Conservation (phyloP, 64 coral and sea anemone species). For the Orbicella faveolata region DNA sequence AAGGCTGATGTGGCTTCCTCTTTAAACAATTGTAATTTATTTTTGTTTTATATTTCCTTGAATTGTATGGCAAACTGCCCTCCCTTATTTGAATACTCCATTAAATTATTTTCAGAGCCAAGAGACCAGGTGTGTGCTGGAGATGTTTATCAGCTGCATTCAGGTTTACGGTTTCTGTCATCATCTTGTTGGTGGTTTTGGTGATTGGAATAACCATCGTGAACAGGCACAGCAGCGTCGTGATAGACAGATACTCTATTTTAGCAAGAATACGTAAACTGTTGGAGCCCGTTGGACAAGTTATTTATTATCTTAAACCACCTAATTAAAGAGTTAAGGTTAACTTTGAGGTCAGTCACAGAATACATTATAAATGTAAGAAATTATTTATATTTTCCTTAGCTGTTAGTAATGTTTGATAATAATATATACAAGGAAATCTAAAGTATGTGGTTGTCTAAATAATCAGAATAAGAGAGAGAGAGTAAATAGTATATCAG, state of each 20-base stretch:
- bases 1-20: too few relatives aligned
- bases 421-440: conserved; percentile 7
- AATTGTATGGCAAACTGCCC: too few relatives aligned
- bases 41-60: too few relatives aligned
- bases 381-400: conserved; percentile 13
- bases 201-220: conserved; percentile 8
- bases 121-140: neutral
- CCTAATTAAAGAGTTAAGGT: neutral
- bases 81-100: neutral
- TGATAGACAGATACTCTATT: conserved; percentile 1
- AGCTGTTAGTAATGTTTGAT: neutral
- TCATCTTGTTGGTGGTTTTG: neutral
- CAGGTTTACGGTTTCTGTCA: conserved; percentile 1
- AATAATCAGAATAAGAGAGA: neutral
- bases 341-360: neutral
- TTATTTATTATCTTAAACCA: conserved; percentile 19
- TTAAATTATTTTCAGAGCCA: neutral
- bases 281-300: conserved; percentile 5
- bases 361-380: conserved; percentile 7
- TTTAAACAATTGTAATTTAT: too few relatives aligned
- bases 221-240: neutral
- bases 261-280: conserved; percentile 24
- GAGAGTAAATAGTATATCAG: neutral
- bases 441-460: neutral
- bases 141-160: neutral